These are phyloP conservation scores for Clupea harengus DNA, from an alignment of 2,113 vertebrate genomes.

Conservation along the genomic window DNA sequence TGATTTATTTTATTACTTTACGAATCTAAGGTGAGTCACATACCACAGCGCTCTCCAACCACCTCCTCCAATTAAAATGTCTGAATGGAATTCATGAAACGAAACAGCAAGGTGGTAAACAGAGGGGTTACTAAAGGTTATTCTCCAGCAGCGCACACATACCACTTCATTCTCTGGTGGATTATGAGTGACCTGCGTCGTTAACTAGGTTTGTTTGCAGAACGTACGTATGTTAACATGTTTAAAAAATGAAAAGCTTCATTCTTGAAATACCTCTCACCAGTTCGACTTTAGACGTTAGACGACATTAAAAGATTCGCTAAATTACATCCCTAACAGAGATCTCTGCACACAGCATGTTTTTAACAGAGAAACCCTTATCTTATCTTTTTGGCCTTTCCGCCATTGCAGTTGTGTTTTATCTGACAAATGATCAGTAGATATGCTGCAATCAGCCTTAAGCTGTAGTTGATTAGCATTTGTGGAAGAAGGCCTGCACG, in stretches of 20 bases:
- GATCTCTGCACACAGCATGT: background rate
- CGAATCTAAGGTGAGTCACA: background rate
- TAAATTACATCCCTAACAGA: background rate
- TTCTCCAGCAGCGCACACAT: too few relatives aligned
- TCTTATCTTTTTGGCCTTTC: background rate
- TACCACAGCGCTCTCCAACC: background rate
- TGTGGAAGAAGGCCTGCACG: background rate
- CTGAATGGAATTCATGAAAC: background rate
- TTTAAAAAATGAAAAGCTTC: background rate
- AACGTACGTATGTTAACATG: too few relatives aligned
- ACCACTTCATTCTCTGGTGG: too few relatives aligned
- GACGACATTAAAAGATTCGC: background rate
- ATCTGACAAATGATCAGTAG: background rate
- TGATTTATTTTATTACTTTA: background rate
- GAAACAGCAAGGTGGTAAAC: too few relatives aligned
- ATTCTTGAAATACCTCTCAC: background rate
- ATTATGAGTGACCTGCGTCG: too few relatives aligned
- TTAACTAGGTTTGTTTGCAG: too few relatives aligned
- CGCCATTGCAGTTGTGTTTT: background rate
- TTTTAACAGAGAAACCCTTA: background rate
- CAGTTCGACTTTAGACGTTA: background rate
- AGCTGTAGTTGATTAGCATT: too few relatives aligned
- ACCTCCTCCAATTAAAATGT: background rate
- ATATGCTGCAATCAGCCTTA: background rate
- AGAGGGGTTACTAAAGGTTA: too few relatives aligned